Evolutionary conservation across 2,113 vertebrate genomes (phyloP), one percentile per base, ranked within the genome.

Genomic region (Isurus oxyrinchus): DNA sequence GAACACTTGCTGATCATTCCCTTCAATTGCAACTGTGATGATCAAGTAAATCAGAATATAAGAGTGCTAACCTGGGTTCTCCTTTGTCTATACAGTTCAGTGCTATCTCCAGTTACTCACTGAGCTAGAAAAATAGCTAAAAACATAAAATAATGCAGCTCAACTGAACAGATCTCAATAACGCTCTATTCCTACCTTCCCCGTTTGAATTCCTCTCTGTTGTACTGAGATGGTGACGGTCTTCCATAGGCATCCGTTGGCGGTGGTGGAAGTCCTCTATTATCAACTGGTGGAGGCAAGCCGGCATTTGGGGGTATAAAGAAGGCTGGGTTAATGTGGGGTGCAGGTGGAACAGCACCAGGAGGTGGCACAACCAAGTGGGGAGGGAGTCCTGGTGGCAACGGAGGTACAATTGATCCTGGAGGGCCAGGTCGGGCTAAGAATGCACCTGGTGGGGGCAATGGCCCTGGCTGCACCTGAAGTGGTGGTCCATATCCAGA

Each of bases 321-420:
- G 97, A 99, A 99, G 94, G 99, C 98, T 0, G 99, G 98, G 96
- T 99, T 99, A 97, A 98, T 97, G 97, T 99, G 98, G 63, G 98
- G 98, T 96, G 98, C 98, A 0, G 98, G 98, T 61, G 98, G 97
- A 0, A 98, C 98, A 0, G 98, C 98, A 72, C 97, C 98, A 0
- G 98, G 98, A 0, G 98, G 96, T 3, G 96, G 96, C 40, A 96
- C 86, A 13, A 53, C 91, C 57, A 96, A 69, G 69, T 96, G 96
- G 11, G 91, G 96, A 61, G 96, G 96, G 27, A 79, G 91, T 55
- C 96, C 96, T 97, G 98, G 95, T 98, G 98, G 3, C 98, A 98
- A 0, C 98, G 98, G 3, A 98, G 98, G 97, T 96, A 88, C 6
- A 96, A 96, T n/a, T 67, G 96, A 66, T 55, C 72, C 96, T 96